Percentiles rank a stretch among this genome's conserved stretches.
phyloP scores from a whole-genome alignment of 2,113 vertebrate species.

The Arvicanthis niloticus region DNA sequence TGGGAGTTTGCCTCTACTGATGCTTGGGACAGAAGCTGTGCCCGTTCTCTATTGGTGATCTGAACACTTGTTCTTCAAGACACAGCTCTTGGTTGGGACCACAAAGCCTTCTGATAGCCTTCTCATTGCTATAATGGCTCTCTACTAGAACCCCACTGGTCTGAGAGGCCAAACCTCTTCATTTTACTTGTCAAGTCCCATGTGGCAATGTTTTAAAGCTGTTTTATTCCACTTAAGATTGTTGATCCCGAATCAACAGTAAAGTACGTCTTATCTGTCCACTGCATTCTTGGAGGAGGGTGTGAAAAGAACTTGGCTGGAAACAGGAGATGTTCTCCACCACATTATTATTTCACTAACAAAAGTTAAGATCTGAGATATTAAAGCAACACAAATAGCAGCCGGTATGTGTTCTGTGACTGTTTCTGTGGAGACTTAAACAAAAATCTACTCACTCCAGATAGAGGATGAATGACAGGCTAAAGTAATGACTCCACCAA shows the following conservation, averaged over 20 bases:
- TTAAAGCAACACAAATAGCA: neutral
- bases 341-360: neutral
- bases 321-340: neutral
- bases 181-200: neutral
- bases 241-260: neutral
- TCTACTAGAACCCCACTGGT: neutral
- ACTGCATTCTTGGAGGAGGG: neutral
- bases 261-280: neutral
- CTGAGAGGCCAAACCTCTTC: neutral
- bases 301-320: neutral
- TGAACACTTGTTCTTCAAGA: neutral
- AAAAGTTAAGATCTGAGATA: neutral
- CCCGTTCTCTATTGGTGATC: neutral
- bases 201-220: neutral
- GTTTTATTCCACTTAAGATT: neutral
- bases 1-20: neutral
- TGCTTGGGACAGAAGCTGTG: neutral
- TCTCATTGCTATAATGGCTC: neutral
- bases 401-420: neutral
- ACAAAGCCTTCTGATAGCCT: neutral
- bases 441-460: neutral
- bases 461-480: neutral
- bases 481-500: neutral
- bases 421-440: neutral
- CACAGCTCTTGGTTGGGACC: neutral